A percentile compares a stretch with the other conserved stretches of the same genome.
Conservation (phyloP, 2,797 vertebrate genomes). For the Onychomys arenicola region DNA sequence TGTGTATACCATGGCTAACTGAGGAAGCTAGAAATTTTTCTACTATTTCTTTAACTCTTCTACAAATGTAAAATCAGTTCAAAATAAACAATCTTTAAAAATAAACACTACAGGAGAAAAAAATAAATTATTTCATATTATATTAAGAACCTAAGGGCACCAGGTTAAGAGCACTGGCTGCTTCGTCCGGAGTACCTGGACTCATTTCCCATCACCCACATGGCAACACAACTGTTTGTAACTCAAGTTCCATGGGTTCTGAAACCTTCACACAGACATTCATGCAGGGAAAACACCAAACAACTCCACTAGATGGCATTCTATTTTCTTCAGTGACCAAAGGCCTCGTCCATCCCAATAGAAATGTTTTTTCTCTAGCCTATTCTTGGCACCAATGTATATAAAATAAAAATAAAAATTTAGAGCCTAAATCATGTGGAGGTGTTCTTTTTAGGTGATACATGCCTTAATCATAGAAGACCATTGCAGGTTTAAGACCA, state of each 20-base stretch:
- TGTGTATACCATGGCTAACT: background rate
- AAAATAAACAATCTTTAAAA: constrained; percentile 18
- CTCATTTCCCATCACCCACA: background rate
- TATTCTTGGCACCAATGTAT: background rate
- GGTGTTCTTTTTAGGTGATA: background rate
- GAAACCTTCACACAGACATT: background rate
- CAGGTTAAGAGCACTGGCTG: background rate
- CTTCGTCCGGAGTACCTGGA: background rate
- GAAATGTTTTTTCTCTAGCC: constrained; percentile 14
- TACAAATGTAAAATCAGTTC: constrained; percentile 48
- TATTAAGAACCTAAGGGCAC: background rate
- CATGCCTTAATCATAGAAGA: background rate
- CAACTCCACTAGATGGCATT: constrained; percentile 80
- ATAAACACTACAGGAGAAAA: background rate
- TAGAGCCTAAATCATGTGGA: background rate
- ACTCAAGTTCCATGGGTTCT: background rate
- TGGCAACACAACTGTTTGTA: background rate
- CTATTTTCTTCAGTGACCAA: constrained; percentile 47
- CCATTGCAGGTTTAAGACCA: background rate
- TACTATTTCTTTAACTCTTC: constrained; percentile 42
- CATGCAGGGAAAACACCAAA: background rate
- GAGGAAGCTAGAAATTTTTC: background rate
- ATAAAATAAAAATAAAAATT: background rate
- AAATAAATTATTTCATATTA: background rate
- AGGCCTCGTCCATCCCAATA: background rate